Evolutionary conservation across 2,797 vertebrate genomes (phyloP).

Genomic region (Anguilla pacifica): DNA sequence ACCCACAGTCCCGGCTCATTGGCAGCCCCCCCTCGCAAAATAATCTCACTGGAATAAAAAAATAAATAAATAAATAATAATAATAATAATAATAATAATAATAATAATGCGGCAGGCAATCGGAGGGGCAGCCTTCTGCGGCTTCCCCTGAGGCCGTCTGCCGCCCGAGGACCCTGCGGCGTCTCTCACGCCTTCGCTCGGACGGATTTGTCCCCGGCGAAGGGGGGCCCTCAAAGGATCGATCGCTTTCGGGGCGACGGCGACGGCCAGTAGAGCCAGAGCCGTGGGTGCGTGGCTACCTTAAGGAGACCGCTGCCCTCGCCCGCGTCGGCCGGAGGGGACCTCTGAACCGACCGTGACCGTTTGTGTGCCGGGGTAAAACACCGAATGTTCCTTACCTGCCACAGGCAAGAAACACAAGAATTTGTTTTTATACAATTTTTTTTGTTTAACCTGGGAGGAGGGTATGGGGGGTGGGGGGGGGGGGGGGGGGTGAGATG

Average conservation of each 20-base stretch:
- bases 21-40: conserved; percentile 2
- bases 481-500: no score
- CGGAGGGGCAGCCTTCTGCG: neutral
- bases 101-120: neutral
- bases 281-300: neutral
- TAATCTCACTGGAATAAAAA: neutral
- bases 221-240: neutral
- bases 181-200: neutral
- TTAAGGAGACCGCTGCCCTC: neutral
- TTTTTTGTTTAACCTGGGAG: no score
- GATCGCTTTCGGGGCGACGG: neutral
- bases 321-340: neutral
- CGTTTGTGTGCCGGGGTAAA: neutral
- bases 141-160: neutral
- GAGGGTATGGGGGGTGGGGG: no score
- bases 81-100: no score
- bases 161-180: neutral
- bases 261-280: neutral
- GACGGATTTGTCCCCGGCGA: neutral
- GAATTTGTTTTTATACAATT: no score
- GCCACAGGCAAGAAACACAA: neutral
- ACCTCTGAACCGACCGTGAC: neutral
- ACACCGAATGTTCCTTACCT: neutral
- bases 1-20: neutral
- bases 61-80: neutral